phyloP scores from a whole-genome alignment of 2,888 invertebrate species.

The Pyrocoelia pectoralis region DNA sequence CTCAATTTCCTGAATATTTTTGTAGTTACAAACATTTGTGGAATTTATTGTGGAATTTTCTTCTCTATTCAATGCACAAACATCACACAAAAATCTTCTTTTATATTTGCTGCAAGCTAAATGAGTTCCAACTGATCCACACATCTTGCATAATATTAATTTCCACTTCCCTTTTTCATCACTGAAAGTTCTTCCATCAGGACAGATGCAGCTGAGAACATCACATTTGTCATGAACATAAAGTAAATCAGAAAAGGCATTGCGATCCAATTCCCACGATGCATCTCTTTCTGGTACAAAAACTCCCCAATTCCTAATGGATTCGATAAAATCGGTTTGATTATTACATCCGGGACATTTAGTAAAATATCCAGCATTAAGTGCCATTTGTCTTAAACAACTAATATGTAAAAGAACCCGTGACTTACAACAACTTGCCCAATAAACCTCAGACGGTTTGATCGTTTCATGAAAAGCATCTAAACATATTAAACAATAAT shows the following conservation, averaged over 20 bases:
- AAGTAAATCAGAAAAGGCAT: constrained; percentile 27
- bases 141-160: constrained; percentile 23
- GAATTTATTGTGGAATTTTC: background rate
- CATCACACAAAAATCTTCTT: constrained; percentile 15
- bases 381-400: constrained; percentile 25
- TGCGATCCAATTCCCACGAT: constrained; percentile 24
- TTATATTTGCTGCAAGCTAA: constrained; percentile 11
- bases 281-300: constrained; percentile 33
- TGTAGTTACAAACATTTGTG: no score
- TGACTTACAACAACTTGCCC: constrained; percentile 27
- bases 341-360: constrained; percentile 33
- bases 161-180: constrained; percentile 16
- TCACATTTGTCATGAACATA: constrained; percentile 23
- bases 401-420: constrained; percentile 19
- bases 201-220: constrained; percentile 16
- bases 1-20: no score
- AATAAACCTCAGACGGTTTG: constrained; percentile 7
- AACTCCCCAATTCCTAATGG: constrained; percentile 20
- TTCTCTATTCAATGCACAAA: constrained; percentile 1
- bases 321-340: constrained; percentile 12
- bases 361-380: constrained; percentile 31
- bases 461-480: constrained; percentile 15
- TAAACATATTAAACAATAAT: constrained; percentile 26
- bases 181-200: constrained; percentile 21
- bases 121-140: constrained; percentile 30